These are phyloP conservation scores for Hypolimnas misippus DNA, from an alignment of 2,888 invertebrate genomes.

Conservation along the genomic window DNA sequence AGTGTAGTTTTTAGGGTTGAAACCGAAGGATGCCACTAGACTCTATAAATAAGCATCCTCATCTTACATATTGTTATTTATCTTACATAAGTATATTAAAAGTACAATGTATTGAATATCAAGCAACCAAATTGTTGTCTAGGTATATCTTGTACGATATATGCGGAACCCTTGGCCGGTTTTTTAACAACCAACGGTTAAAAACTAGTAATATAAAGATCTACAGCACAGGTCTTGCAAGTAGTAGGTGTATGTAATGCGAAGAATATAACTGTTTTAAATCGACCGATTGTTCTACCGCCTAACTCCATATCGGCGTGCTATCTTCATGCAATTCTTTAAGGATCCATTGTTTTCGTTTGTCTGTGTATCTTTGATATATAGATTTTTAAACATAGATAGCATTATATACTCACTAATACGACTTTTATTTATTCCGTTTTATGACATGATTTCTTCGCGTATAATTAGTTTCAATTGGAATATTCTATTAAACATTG, in stretches of 20 bases:
- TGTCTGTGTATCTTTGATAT: slow-evolving; percentile 20
- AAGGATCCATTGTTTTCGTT: slow-evolving; percentile 33
- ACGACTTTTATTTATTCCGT: no score
- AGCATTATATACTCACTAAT: neutral
- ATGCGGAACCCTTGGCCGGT: neutral
- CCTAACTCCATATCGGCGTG: slow-evolving; percentile 31
- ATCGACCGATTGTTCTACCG: slow-evolving; percentile 27
- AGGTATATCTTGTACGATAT: neutral
- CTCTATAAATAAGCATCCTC: no score
- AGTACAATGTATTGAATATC: no score
- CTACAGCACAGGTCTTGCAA: neutral
- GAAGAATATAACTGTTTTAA: slow-evolving; percentile 4
- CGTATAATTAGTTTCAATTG: no score
- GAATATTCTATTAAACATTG: no score
- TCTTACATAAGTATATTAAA: no score
- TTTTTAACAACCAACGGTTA: neutral
- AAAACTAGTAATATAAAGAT: neutral
- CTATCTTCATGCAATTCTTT: slow-evolving; percentile 34
- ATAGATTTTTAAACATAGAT: neutral
- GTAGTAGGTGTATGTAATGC: neutral
- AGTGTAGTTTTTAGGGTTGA: no score
- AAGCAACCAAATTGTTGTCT: no score
- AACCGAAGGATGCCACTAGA: no score
- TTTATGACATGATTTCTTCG: no score
- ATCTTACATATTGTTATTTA: no score